Evolutionary conservation across 2,797 vertebrate species (phyloP).

Genomic region (Sarcoramphus papa): DNA sequence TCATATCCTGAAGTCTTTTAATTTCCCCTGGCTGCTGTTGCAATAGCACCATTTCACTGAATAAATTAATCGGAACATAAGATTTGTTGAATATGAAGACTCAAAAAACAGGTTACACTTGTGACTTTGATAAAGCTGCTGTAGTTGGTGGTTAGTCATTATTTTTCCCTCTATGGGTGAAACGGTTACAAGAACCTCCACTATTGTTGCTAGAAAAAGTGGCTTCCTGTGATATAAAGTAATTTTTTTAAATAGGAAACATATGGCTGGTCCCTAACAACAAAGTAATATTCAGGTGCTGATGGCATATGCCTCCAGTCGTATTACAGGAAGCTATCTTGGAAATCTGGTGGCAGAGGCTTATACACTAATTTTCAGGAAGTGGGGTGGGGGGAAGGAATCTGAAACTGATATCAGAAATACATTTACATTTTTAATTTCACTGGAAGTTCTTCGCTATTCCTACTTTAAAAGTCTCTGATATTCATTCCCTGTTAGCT

Average conservation of each 20-base stretch:
- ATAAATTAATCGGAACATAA: slow-evolving; percentile 23
- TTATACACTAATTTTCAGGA: slow-evolving; percentile 15
- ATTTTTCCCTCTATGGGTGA: slow-evolving; percentile 23
- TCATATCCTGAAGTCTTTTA: slow-evolving; percentile 35
- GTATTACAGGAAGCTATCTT: slow-evolving; percentile 48
- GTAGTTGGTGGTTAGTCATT: not conserved
- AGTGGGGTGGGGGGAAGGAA: not conserved
- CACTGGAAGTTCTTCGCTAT: not conserved
- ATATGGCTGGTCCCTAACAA: slow-evolving; percentile 60
- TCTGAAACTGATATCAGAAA: not conserved
- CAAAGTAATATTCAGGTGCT: slow-evolving; percentile 67
- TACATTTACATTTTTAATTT: not conserved
- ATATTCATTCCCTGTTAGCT: not conserved
- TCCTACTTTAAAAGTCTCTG: not conserved
- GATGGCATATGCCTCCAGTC: slow-evolving; percentile 52
- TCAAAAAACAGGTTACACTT: not conserved
- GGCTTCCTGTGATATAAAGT: slow-evolving; percentile 72
- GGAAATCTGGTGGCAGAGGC: slow-evolving; percentile 53
- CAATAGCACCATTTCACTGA: not conserved
- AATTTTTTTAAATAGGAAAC: slow-evolving; percentile 73
- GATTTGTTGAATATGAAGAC: not conserved
- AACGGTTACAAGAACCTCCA: slow-evolving; percentile 37
- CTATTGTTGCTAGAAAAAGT: slow-evolving; percentile 59
- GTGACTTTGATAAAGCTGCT: not conserved
- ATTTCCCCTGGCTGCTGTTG: slow-evolving; percentile 47